phyloP scores from a whole-genome alignment of 2,888 invertebrate genomes.

The Anodontia alba region DNA sequence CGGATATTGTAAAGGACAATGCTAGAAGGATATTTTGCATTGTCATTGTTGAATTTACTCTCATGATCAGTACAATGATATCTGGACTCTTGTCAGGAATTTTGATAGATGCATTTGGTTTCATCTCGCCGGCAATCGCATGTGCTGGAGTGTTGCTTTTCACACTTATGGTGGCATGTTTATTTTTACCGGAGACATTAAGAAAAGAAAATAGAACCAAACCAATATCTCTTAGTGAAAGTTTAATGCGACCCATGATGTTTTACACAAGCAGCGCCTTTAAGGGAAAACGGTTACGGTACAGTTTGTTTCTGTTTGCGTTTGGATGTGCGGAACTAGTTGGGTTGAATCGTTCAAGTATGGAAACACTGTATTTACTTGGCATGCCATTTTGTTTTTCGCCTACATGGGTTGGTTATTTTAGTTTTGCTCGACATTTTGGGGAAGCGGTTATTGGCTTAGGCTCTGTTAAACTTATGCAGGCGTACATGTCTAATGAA shows the following conservation, averaged over 20 bases:
- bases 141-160: not conserved
- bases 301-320: conserved; percentile 18
- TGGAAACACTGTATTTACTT: conserved; percentile 50
- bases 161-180: conserved; percentile 4
- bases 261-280: conserved; percentile 33
- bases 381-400: conserved; percentile 60
- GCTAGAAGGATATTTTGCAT: conserved; percentile 20
- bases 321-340: conserved; percentile 23
- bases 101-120: conserved; percentile 30
- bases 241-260: not conserved
- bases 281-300: conserved; percentile 24
- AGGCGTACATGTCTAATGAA: conserved; percentile 39
- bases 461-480: conserved; percentile 28
- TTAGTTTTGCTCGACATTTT: conserved; percentile 7
- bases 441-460: conserved; percentile 34
- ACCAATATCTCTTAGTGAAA: not conserved
- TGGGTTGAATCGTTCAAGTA: not conserved
- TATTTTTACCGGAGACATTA: conserved; percentile 32
- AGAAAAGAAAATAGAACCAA: conserved; percentile 2
- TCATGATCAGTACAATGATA: not conserved
- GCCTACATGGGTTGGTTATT: conserved; percentile 48
- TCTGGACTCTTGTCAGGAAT: conserved; percentile 28
- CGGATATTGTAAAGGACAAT: conserved; percentile 21
- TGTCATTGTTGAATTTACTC: not conserved
- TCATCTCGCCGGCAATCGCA: conserved; percentile 23